Conservation (phyloP, 2,797 vertebrate genomes). For the Hippoglossus hippoglossus region DNA sequence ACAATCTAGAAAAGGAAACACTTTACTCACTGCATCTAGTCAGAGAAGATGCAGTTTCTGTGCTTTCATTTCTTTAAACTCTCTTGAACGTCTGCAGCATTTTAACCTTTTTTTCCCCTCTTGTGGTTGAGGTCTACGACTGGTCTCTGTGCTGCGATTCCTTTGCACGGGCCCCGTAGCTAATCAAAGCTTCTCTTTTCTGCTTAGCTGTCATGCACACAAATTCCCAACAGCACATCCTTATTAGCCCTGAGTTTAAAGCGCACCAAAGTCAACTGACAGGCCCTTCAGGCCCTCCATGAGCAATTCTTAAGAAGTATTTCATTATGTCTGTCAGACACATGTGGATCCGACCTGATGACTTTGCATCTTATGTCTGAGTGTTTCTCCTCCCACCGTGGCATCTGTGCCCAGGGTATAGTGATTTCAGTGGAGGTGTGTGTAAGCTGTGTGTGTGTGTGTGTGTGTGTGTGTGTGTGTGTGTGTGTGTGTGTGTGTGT, state of each 20-base stretch:
- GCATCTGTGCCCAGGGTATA: conserved; percentile 27
- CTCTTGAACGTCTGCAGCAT: conserved; percentile 17
- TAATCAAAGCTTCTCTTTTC: conserved; percentile 70
- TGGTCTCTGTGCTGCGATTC: conserved; percentile 53
- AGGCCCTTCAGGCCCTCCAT: conserved; percentile 55
- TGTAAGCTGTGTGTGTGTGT: conserved; percentile 3
- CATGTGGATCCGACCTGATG: conserved; percentile 50
- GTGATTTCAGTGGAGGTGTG: conserved; percentile 32
- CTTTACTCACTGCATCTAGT: neutral
- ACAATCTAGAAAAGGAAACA: too few species aligned
- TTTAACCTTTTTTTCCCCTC: conserved; percentile 26
- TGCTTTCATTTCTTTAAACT: conserved; percentile 41
- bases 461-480: neutral
- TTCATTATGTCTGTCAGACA: conserved; percentile 60
- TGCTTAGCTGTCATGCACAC: conserved; percentile 72
- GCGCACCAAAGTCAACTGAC: conserved; percentile 69
- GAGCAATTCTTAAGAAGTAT: conserved; percentile 60
- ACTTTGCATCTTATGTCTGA: conserved; percentile 60
- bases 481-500: too few species aligned
- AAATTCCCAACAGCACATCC: conserved; percentile 76
- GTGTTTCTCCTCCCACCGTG: conserved; percentile 53
- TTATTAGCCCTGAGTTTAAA: conserved; percentile 79
- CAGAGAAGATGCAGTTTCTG: conserved; percentile 4
- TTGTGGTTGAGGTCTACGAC: conserved; percentile 42
- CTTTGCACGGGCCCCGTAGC: conserved; percentile 50